phyloP scores from a whole-genome alignment of 1,140 invertebrate genomes.

The Drosophila leontia region DNA sequence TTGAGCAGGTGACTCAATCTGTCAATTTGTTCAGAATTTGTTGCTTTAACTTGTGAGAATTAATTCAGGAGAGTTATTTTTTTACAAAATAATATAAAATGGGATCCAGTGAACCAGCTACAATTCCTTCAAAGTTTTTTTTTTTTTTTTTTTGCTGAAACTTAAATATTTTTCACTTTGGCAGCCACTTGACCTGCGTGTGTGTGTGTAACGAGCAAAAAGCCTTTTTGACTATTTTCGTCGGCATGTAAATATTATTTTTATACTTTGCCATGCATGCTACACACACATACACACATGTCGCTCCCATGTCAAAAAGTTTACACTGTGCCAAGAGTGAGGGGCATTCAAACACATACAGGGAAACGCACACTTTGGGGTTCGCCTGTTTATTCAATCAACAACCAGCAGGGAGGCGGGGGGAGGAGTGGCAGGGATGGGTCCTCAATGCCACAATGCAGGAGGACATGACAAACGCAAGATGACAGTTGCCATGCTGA shows the following conservation, averaged over 20 bases:
- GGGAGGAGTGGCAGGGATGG: slow-evolving; percentile 18
- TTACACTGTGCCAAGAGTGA: slow-evolving; percentile 36
- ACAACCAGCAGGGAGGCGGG: slow-evolving; percentile 51
- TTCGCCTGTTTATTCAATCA: slow-evolving; percentile 77
- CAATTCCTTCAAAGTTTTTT: background rate
- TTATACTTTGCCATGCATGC: slow-evolving; percentile 60
- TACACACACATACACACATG: slow-evolving; percentile 14
- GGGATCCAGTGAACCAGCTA: background rate
- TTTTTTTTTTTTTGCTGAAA: background rate
- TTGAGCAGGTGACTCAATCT: slow-evolving; percentile 1
- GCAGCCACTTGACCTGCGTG: slow-evolving; percentile 39
- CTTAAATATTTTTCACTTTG: slow-evolving; percentile 21
- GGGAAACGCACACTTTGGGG: slow-evolving; percentile 43
- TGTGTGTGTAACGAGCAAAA: slow-evolving; percentile 43
- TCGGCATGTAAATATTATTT: slow-evolving; percentile 75
- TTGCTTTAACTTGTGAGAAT: background rate
- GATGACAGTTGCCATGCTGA: slow-evolving; percentile 79
- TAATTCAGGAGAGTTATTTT: background rate
- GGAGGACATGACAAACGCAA: slow-evolving; percentile 76
- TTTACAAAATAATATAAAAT: background rate
- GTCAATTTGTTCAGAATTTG: background rate
- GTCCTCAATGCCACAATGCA: slow-evolving; percentile 69
- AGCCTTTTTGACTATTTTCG: slow-evolving; percentile 73
- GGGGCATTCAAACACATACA: slow-evolving; percentile 23
- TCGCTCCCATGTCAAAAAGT: slow-evolving; percentile 51